phyloP scores from a whole-genome alignment of 2,797 vertebrate species.

The Denticeps clupeoides region DNA sequence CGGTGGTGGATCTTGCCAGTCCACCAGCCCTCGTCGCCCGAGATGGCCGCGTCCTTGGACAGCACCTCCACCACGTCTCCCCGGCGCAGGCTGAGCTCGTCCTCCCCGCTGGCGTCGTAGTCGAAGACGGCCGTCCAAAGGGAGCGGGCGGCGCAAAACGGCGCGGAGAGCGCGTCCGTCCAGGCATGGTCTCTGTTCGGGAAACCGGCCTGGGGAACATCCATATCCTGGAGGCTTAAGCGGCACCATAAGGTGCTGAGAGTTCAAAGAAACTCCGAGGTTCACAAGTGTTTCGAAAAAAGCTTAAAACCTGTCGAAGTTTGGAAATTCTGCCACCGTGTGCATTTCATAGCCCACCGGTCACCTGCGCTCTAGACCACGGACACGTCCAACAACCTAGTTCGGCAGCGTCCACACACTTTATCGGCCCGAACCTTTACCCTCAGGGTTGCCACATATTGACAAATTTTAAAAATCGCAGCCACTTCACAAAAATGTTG shows the following conservation, averaged over 20 bases:
- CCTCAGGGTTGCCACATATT: too few species aligned
- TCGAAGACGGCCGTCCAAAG: slow-evolving; percentile 79
- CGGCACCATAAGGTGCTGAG: slow-evolving; percentile 67
- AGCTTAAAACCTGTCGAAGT: too few species aligned
- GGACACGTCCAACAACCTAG: too few species aligned
- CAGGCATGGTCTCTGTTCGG: slow-evolving; percentile 61
- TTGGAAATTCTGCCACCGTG: too few species aligned
- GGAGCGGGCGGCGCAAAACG: slow-evolving; percentile 51
- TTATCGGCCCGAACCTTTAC: too few species aligned
- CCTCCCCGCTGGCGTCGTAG: slow-evolving; percentile 77
- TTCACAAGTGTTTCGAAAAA: too few species aligned
- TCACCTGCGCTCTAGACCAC: too few species aligned
- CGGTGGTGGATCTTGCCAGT: slow-evolving; percentile 76
- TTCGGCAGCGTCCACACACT: too few species aligned
- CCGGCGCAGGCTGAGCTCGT: slow-evolving; percentile 73
- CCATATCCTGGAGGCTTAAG: slow-evolving; percentile 65
- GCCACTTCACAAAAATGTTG: too few species aligned
- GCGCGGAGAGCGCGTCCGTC: slow-evolving; percentile 42
- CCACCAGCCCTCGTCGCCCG: slow-evolving; percentile 85
- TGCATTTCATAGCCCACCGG: too few species aligned
- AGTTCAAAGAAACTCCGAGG: slow-evolving; percentile 41
- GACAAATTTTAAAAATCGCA: too few species aligned
- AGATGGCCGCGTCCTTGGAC: slow-evolving; percentile 75
- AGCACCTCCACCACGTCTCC: slow-evolving; percentile 80
- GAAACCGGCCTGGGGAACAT: slow-evolving; percentile 70